phyloP scores from a whole-genome alignment of 2,797 vertebrate species.

The Typhlichthys eigenmanni region DNA sequence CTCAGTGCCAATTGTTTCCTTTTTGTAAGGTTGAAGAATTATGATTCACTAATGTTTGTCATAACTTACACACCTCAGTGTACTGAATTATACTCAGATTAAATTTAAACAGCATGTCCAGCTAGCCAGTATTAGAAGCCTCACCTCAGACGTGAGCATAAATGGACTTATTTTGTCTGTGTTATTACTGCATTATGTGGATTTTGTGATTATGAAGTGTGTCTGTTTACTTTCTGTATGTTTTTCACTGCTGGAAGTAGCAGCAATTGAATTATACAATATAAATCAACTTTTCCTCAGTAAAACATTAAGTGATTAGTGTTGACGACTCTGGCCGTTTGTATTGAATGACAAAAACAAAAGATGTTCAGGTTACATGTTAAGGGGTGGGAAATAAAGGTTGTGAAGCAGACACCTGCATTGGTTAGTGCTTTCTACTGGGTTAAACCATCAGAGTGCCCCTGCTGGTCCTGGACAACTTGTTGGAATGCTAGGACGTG shows the following conservation, averaged over 20 bases:
- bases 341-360: constrained; percentile 47
- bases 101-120: constrained; percentile 58
- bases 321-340: constrained; percentile 67
- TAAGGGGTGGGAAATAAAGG: constrained; percentile 43
- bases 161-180: constrained; percentile 73
- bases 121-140: constrained; percentile 73
- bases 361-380: constrained; percentile 57
- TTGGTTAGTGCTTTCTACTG: constrained; percentile 19
- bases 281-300: constrained; percentile 67
- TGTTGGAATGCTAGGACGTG: no score
- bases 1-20: constrained; percentile 63
- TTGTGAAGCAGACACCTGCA: constrained; percentile 53
- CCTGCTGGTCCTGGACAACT: no score
- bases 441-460: background rate
- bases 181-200: constrained; percentile 76
- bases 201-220: constrained; percentile 78
- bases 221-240: constrained; percentile 73
- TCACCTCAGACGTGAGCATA: constrained; percentile 57
- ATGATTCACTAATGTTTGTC: constrained; percentile 24
- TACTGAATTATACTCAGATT: constrained; percentile 63
- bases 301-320: constrained; percentile 59
- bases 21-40: constrained; percentile 38
- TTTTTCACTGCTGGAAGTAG: constrained; percentile 75
- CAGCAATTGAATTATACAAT: constrained; percentile 67
- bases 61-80: constrained; percentile 44